These are phyloP conservation scores for Callosobruchus maculatus DNA, from an alignment of 2,888 invertebrate species.

Conservation along the genomic window DNA sequence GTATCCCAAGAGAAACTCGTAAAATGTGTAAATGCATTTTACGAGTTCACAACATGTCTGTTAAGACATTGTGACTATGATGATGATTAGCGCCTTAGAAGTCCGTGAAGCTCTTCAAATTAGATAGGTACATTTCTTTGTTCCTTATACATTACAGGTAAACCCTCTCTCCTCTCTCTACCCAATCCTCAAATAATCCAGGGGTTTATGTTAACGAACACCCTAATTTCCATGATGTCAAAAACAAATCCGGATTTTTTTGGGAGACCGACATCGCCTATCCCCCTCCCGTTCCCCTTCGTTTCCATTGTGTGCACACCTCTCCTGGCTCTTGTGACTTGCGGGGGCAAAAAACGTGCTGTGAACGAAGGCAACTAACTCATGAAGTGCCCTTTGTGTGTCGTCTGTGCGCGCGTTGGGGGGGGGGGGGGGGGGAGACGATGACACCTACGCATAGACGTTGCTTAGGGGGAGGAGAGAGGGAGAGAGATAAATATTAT, in stretches of 20 bases:
- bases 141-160: too few species aligned
- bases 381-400: neutral
- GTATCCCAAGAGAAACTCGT: too few species aligned
- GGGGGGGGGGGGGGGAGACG: too few species aligned
- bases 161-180: neutral
- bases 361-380: neutral
- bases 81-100: too few species aligned
- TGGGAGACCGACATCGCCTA: neutral
- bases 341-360: neutral
- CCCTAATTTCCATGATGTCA: neutral
- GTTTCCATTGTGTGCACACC: neutral
- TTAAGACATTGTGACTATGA: too few species aligned
- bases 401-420: too few species aligned
- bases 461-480: neutral
- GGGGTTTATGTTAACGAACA: neutral
- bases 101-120: too few species aligned
- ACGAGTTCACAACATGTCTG: too few species aligned
- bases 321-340: neutral
- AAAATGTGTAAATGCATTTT: too few species aligned
- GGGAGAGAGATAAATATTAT: too few species aligned
- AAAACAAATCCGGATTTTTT: neutral
- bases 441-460: neutral
- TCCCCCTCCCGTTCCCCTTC: neutral
- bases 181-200: neutral
- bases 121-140: too few species aligned